phyloP scores from a whole-genome alignment of 2,113 vertebrate species.

The Leptodactylus fuscus region DNA sequence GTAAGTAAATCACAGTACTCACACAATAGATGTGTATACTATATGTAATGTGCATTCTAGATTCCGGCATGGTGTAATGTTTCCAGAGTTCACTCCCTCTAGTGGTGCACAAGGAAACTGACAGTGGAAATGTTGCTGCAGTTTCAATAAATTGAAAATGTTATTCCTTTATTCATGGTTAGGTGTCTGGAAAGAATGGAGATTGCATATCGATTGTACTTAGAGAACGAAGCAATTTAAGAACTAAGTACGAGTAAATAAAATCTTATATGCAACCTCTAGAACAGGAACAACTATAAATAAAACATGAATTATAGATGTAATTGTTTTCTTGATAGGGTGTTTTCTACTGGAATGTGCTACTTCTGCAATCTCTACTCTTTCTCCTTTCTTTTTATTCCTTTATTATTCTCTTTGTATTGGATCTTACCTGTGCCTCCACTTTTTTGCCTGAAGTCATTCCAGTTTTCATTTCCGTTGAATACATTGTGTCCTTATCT shows the following conservation, averaged over 20 bases:
- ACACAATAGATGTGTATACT: background rate
- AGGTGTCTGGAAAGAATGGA: constrained; percentile 39
- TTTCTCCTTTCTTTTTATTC: background rate
- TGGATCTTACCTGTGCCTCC: background rate
- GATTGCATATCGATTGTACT: constrained; percentile 52
- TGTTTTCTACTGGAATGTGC: background rate
- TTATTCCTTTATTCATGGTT: constrained; percentile 16
- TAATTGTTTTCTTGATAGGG: constrained; percentile 15
- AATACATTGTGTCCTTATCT: background rate
- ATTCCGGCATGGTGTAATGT: background rate
- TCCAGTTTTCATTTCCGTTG: background rate
- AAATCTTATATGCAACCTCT: constrained; percentile 36
- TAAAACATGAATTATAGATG: constrained; percentile 50
- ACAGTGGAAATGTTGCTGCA: background rate
- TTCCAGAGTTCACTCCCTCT: constrained; percentile 29
- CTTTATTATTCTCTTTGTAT: background rate
- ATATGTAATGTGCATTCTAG: background rate
- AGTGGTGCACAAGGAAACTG: constrained; percentile 9
- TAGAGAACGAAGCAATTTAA: constrained; percentile 41
- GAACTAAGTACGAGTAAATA: constrained; percentile 42
- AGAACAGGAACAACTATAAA: constrained; percentile 29
- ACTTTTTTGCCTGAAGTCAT: background rate
- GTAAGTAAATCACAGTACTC: background rate
- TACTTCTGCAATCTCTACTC: background rate
- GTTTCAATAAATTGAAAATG: constrained; percentile 24